phyloP scores from a whole-genome alignment of 2,113 vertebrate genomes.

The Phasianus colchicus region DNA sequence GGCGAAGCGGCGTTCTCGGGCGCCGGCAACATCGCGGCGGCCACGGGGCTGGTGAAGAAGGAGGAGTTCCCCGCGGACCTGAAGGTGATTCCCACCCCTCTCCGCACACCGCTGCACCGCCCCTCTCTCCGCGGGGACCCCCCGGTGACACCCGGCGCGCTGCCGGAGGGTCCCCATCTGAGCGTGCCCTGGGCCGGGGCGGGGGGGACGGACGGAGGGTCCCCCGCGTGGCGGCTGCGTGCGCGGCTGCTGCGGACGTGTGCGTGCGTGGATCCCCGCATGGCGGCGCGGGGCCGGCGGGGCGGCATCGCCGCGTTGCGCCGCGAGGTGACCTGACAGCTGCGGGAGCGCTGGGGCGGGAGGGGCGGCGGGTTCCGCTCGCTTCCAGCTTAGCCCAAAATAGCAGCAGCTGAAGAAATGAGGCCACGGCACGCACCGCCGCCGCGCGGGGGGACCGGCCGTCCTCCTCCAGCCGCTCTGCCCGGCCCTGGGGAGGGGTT shows the following conservation, averaged over 20 bases:
- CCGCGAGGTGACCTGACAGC: slow-evolving; percentile 50
- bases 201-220: rapidly evolving
- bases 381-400: slow-evolving; percentile 87
- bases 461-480: slow-evolving; percentile 1
- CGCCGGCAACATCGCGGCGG: slow-evolving; percentile 92
- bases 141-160: background rate
- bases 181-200: background rate
- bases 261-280: background rate
- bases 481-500: slow-evolving; percentile 43
- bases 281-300: background rate
- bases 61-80: slow-evolving; percentile 94
- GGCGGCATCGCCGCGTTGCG: background rate
- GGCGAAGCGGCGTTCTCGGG: slow-evolving; percentile 89
- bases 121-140: rapidly evolving
- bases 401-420: slow-evolving; percentile 85
- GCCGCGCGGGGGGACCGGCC: background rate
- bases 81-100: slow-evolving; percentile 82
- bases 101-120: rapidly evolving
- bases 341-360: background rate
- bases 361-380: slow-evolving; percentile 25
- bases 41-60: slow-evolving; percentile 94
- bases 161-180: background rate
- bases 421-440: slow-evolving; percentile 72
- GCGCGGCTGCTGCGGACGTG: background rate
- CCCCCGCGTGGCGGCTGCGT: rapidly evolving